phyloP scores from a whole-genome alignment of 2,888 invertebrate genomes.

The Papilio gigon region DNA sequence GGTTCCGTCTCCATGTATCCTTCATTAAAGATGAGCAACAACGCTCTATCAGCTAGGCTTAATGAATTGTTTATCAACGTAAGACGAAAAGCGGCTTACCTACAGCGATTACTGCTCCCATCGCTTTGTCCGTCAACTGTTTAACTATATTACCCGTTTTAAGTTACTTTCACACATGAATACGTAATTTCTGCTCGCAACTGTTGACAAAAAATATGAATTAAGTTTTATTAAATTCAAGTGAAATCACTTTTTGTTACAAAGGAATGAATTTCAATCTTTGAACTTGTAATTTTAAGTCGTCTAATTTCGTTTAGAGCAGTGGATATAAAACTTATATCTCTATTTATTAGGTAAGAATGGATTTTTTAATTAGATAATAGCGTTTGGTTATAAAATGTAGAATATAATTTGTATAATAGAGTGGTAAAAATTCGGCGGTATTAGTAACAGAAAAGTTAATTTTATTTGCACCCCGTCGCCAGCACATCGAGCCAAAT shows the following conservation, averaged over 20 bases:
- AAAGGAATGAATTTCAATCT: background rate
- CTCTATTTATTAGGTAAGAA: too few species aligned
- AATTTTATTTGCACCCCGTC: slow-evolving; percentile 22
- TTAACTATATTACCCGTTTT: background rate
- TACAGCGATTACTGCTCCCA: background rate
- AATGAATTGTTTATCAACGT: slow-evolving; percentile 21
- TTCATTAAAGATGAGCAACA: background rate
- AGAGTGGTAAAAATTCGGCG: background rate
- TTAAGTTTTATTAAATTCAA: too few species aligned
- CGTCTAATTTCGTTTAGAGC: too few species aligned
- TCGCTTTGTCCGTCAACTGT: background rate
- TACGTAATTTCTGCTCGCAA: background rate
- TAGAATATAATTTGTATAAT: background rate
- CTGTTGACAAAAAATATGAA: background rate
- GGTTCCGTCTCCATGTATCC: background rate
- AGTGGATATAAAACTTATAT: too few species aligned
- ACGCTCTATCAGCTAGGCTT: background rate
- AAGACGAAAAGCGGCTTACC: slow-evolving; percentile 24
- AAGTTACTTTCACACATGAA: slow-evolving; percentile 4
- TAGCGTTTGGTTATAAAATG: background rate
- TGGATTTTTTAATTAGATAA: too few species aligned
- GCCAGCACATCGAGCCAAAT: slow-evolving; percentile 26
- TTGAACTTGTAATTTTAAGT: background rate
- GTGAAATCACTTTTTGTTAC: too few species aligned
- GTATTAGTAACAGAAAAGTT: slow-evolving; percentile 26